A percentile compares a stretch with the other conserved stretches of the same genome.
phyloP scores from a whole-genome alignment of 2,797 vertebrate species.

The Pitangus sulphuratus region DNA sequence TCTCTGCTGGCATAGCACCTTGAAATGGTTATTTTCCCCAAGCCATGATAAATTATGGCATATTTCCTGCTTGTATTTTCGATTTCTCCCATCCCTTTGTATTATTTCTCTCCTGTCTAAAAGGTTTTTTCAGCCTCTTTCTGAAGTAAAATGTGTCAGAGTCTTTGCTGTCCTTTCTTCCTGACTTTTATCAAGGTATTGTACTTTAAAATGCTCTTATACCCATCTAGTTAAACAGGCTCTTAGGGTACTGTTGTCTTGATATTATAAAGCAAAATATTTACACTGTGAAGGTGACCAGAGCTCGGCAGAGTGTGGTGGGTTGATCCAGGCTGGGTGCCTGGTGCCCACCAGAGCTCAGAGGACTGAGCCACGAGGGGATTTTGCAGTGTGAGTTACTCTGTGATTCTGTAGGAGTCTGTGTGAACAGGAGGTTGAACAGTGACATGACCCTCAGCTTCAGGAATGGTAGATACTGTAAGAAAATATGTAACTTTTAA shows the following conservation, averaged over 20 bases:
- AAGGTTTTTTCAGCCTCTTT: not conserved
- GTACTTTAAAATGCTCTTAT: not conserved
- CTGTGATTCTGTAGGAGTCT: not conserved
- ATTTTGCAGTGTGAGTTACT: not conserved
- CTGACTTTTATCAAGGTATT: not conserved
- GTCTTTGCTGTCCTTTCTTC: not conserved
- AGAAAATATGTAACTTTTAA: not conserved
- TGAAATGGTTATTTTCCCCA: constrained; percentile 16
- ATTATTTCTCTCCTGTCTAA: not conserved
- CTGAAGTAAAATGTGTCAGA: not conserved
- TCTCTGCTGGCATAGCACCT: not conserved
- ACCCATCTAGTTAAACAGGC: not conserved
- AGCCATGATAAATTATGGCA: not conserved
- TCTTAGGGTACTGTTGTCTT: not conserved
- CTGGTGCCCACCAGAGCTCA: not conserved
- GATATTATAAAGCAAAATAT: not conserved
- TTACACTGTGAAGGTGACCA: not conserved
- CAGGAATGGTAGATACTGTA: not conserved
- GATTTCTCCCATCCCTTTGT: not conserved
- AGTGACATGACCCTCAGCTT: not conserved
- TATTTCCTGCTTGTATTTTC: not conserved
- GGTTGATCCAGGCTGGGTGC: not conserved
- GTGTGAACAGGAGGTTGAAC: not conserved
- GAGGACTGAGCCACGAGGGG: not conserved
- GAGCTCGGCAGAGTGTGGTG: not conserved